These are phyloP conservation scores for Platysteira castanea DNA, from an alignment of 2,113 vertebrate species.

Conservation along the genomic window DNA sequence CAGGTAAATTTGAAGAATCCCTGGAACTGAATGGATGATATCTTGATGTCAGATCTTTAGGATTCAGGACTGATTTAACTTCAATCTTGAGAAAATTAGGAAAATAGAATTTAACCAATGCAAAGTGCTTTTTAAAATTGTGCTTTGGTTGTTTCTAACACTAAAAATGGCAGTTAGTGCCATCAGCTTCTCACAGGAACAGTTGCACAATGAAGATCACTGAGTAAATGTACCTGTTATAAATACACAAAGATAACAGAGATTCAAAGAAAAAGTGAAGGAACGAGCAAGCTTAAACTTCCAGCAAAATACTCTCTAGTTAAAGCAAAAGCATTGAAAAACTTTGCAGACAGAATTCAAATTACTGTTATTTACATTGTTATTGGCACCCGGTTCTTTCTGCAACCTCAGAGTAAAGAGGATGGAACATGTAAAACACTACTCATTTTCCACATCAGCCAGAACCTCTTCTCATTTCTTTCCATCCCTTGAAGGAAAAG, in stretches of 20 bases:
- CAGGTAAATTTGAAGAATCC: neutral
- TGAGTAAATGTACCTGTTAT: neutral
- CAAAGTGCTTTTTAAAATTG: neutral
- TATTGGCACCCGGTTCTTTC: neutral
- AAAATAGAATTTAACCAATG: neutral
- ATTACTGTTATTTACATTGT: neutral
- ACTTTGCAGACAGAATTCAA: neutral
- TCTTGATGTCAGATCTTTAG: neutral
- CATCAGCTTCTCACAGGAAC: neutral
- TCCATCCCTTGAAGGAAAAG: neutral
- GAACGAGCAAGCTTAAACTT: neutral
- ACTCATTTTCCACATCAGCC: neutral
- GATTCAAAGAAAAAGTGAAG: neutral
- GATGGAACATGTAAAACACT: neutral
- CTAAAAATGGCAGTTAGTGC: neutral
- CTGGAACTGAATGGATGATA: neutral
- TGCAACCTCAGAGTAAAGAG: neutral
- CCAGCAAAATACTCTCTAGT: neutral
- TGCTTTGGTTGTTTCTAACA: neutral
- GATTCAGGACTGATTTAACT: neutral
- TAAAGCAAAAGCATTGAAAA: neutral
- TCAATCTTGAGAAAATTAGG: neutral
- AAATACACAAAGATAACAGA: neutral
- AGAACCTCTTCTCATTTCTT: neutral
- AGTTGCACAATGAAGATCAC: neutral